These are phyloP conservation scores for Schizotus pectinicornis DNA, from an alignment of 2,888 invertebrate genomes.

Conservation along the genomic window DNA sequence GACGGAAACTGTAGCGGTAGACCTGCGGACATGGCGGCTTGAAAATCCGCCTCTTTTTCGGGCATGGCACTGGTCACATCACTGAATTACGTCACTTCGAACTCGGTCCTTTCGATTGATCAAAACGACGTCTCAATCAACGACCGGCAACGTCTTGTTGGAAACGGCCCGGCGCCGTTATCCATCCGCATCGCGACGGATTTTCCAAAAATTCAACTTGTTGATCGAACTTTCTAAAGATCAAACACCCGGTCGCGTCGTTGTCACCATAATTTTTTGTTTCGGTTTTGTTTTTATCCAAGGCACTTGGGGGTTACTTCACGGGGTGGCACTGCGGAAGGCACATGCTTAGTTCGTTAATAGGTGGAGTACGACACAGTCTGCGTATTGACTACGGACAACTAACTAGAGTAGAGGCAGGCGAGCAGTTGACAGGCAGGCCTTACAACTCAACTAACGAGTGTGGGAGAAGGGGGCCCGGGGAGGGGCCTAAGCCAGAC, in stretches of 20 bases:
- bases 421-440: conserved; percentile 58
- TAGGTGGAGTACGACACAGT: conserved; percentile 39
- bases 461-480: conserved; percentile 51
- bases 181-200: background rate
- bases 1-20: conserved; percentile 58
- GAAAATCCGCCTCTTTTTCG: conserved; percentile 57
- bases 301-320: conserved; percentile 26
- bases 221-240: no score
- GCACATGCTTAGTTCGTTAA: conserved; percentile 47
- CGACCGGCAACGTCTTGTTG: background rate
- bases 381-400: conserved; percentile 46
- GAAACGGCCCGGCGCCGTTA: background rate
- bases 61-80: conserved; percentile 50
- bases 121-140: conserved; percentile 18
- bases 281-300: background rate
- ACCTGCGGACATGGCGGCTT: conserved; percentile 57
- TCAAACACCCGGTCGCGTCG: no score
- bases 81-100: conserved; percentile 18
- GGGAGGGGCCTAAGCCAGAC: conserved; percentile 51
- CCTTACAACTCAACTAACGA: conserved; percentile 61
- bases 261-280: no score
- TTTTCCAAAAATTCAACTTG: no score
- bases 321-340: conserved; percentile 24
- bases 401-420: conserved; percentile 56
- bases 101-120: no score